Evolutionary conservation across 2,888 invertebrate genomes (phyloP).

Genomic region (Trissolcus japonicus): DNA sequence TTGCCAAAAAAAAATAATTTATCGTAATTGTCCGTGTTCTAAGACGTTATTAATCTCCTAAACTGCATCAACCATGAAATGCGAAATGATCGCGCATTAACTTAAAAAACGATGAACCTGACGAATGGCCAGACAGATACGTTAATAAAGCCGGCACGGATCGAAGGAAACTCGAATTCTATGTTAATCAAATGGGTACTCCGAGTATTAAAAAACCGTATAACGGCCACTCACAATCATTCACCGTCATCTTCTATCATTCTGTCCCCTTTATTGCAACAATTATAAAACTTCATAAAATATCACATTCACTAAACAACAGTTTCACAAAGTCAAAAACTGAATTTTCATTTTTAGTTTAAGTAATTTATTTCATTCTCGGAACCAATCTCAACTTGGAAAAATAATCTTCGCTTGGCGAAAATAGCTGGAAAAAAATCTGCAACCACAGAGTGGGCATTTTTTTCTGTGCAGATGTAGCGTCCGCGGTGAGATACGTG

Average conservation of each 20-base stretch:
- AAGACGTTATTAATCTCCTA: slow-evolving; percentile 45
- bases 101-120: slow-evolving; percentile 49
- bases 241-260: not conserved
- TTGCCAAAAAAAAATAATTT: slow-evolving; percentile 30
- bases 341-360: no score
- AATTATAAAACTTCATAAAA: not conserved
- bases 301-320: no score
- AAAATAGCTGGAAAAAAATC: slow-evolving; percentile 7
- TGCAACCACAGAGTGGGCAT: slow-evolving; percentile 25
- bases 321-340: no score
- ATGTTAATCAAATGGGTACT: slow-evolving; percentile 71
- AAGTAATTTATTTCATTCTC: not conserved
- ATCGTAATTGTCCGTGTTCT: slow-evolving; percentile 31
- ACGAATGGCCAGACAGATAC: slow-evolving; percentile 41
- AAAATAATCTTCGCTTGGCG: slow-evolving; percentile 3
- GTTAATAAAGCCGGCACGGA: slow-evolving; percentile 60
- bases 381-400: not conserved
- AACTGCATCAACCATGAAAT: slow-evolving; percentile 34
- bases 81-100: slow-evolving; percentile 31
- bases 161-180: slow-evolving; percentile 72
- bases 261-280: not conserved
- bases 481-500: slow-evolving; percentile 52
- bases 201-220: slow-evolving; percentile 49
- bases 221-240: slow-evolving; percentile 6
- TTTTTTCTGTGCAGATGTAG: slow-evolving; percentile 13